Conservation (phyloP, 1,140 invertebrate genomes). For the Pachyrhynchus sulphureomaculatus region DNA sequence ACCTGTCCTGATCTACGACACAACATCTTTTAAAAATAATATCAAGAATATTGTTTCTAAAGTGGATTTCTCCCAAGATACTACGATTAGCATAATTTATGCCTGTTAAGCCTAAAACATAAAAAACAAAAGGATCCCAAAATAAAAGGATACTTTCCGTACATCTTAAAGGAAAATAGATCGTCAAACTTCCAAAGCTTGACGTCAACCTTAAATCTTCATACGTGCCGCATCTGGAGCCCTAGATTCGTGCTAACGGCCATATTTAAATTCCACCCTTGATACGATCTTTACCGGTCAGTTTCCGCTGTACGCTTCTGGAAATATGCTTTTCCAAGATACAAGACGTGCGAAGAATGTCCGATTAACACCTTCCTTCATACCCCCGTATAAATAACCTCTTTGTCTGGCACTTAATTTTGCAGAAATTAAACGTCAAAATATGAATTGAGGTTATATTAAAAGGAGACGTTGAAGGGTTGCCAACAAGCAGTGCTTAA, state of each 20-base stretch:
- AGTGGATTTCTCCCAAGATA: too few relatives aligned
- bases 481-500: too few relatives aligned
- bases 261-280: constrained; percentile 15
- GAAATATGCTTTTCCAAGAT: constrained; percentile 24
- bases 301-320: constrained; percentile 14
- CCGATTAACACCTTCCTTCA: background rate
- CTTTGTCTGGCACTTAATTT: background rate
- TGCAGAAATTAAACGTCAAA: background rate
- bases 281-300: constrained; percentile 15
- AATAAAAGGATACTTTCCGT: background rate
- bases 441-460: background rate
- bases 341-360: constrained; percentile 14
- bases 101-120: too few relatives aligned
- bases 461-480: too few relatives aligned
- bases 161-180: constrained; percentile 10
- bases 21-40: too few relatives aligned
- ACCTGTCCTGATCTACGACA: too few relatives aligned
- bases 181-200: constrained; percentile 10
- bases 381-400: background rate
- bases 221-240: constrained; percentile 5
- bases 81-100: too few relatives aligned
- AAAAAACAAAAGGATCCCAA: too few relatives aligned
- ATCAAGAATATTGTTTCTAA: too few relatives aligned
- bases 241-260: background rate
- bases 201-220: constrained; percentile 20